Percentiles rank a stretch among this genome's conserved stretches.
These are phyloP conservation scores for Candidula unifasciata DNA, from an alignment of 2,888 invertebrate species.

Conservation along the genomic window DNA sequence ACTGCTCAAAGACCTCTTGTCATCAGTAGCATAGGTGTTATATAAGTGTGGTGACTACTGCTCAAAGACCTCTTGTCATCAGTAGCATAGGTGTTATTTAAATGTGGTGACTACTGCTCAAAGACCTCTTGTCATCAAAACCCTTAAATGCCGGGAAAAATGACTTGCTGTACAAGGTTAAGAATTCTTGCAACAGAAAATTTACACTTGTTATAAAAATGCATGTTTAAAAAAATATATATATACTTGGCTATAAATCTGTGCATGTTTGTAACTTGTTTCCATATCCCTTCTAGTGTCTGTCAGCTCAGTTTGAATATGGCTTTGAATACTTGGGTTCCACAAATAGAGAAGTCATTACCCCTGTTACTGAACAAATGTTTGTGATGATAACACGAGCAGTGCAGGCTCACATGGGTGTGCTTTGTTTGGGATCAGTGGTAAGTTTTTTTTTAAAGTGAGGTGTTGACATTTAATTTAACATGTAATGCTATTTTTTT, in stretches of 20 bases:
- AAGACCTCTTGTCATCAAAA: too few species aligned
- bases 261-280: background rate
- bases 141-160: too few species aligned
- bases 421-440: conserved; percentile 70
- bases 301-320: conserved; percentile 74
- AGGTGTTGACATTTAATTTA: background rate
- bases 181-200: too few species aligned
- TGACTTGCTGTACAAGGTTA: too few species aligned
- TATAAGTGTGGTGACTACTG: too few species aligned
- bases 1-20: too few species aligned
- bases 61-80: too few species aligned
- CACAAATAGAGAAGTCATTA: conserved; percentile 69
- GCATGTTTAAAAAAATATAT: conserved; percentile 62
- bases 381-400: conserved; percentile 73
- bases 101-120: too few species aligned
- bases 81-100: too few species aligned
- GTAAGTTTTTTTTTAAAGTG: conserved; percentile 54
- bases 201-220: too few species aligned
- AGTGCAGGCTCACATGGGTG: conserved; percentile 69
- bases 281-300: conserved; percentile 62
- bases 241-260: conserved; percentile 67
- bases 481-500: background rate
- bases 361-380: conserved; percentile 71
- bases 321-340: conserved; percentile 76
- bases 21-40: too few species aligned